Percentiles rank a stretch among this genome's conserved stretches.
These are phyloP conservation scores for Mimas tiliae DNA, from an alignment of 2,888 invertebrate genomes.

Conservation along the genomic window DNA sequence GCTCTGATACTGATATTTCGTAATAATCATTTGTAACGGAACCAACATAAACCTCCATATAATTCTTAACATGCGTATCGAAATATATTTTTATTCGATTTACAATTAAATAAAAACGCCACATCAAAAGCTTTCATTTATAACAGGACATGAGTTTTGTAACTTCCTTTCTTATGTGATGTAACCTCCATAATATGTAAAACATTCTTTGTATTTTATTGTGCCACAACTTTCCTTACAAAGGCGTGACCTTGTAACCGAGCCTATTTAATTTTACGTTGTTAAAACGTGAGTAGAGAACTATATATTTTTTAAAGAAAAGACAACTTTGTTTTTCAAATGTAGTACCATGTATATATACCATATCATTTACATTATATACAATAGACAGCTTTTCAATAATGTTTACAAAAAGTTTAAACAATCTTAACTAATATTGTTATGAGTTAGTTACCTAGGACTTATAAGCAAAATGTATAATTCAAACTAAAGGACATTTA, in stretches of 20 bases:
- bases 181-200: not conserved
- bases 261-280: not conserved
- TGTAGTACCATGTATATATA: too few relatives aligned
- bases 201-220: conserved; percentile 11
- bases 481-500: not conserved
- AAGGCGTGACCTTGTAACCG: not conserved
- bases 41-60: not conserved
- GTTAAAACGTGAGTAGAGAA: conserved; percentile 2
- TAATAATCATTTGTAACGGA: not conserved
- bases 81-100: conserved; percentile 6
- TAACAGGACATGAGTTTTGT: conserved; percentile 38
- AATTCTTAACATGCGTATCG: not conserved
- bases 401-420: too few relatives aligned
- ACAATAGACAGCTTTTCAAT: too few relatives aligned
- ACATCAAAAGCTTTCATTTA: conserved; percentile 33
- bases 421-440: too few relatives aligned
- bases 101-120: conserved; percentile 5
- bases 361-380: too few relatives aligned
- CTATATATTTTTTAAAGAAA: not conserved
- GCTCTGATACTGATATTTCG: not conserved
- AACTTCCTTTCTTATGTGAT: conserved; percentile 29
- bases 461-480: too few relatives aligned
- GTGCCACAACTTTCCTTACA: conserved; percentile 4
- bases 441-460: too few relatives aligned
- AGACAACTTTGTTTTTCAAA: too few relatives aligned